Conservation (phyloP, 1,140 invertebrate species). For the Calliopsis andreniformis region DNA sequence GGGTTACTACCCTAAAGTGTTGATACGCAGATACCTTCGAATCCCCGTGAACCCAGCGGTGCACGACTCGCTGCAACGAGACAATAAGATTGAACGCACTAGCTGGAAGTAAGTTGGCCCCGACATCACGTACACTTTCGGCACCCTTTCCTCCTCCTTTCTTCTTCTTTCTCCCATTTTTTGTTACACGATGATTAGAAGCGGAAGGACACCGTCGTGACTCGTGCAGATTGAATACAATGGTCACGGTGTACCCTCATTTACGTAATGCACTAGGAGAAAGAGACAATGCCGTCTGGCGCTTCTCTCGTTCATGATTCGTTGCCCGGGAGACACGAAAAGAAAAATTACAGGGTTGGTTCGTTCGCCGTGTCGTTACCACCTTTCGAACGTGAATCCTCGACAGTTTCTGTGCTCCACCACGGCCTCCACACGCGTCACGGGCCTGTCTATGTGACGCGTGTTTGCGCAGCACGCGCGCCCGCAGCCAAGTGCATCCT, state of each 20-base stretch:
- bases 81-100: constrained; percentile 3
- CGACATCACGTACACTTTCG: constrained; percentile 17
- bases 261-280: constrained; percentile 70
- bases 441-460: too few species aligned
- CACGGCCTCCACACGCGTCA: neutral
- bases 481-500: constrained; percentile 3
- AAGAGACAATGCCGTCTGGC: constrained; percentile 64
- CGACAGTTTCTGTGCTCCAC: neutral
- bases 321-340: constrained; percentile 55
- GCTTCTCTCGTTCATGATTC: constrained; percentile 55
- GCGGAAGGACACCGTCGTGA: constrained; percentile 40
- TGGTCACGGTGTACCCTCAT: constrained; percentile 66
- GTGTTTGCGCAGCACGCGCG: too few species aligned
- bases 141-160: neutral
- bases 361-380: constrained; percentile 26
- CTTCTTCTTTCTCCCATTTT: too few species aligned
- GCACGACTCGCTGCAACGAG: neutral
- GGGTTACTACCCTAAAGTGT: neutral
- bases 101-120: constrained; percentile 5
- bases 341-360: constrained; percentile 40
- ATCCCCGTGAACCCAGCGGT: neutral
- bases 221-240: constrained; percentile 59
- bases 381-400: constrained; percentile 46
- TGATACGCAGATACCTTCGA: neutral
- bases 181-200: constrained; percentile 48